Evolutionary conservation across 1,140 invertebrate species (phyloP).

Genomic region (Conus betulinus): DNA sequence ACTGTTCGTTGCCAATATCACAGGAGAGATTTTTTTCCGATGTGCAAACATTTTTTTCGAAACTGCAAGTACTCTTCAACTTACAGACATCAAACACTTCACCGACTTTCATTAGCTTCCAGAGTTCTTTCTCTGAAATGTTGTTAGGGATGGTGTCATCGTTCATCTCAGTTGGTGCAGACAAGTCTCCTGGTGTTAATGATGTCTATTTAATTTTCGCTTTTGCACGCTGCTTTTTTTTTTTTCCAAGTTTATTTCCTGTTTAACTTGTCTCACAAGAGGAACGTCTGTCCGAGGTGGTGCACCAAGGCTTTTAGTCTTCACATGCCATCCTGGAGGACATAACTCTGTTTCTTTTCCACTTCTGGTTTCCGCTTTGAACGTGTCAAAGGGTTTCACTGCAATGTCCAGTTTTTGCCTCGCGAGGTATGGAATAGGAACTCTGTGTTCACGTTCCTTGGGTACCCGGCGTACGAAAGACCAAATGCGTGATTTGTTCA

Average conservation of each 20-base stretch:
- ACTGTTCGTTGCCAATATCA: not conserved
- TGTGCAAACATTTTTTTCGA: conserved; percentile 19
- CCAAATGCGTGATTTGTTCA: not conserved
- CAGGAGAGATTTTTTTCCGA: not conserved
- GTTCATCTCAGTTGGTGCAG: not conserved
- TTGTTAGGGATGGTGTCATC: not conserved
- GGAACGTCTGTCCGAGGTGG: not conserved
- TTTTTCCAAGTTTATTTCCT: not conserved
- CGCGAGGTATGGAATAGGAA: not conserved
- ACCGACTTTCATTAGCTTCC: not conserved
- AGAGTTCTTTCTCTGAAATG: not conserved
- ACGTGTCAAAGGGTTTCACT: not conserved
- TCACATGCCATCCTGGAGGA: no score
- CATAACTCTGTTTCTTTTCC: not conserved
- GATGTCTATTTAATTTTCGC: not conserved
- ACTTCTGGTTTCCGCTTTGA: not conserved
- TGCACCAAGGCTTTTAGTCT: no score
- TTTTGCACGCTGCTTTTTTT: not conserved
- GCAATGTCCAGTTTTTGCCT: not conserved
- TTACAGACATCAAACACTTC: conserved; percentile 8
- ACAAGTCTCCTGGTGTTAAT: not conserved
- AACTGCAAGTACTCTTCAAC: conserved; percentile 30
- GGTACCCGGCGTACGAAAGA: conserved; percentile 1
- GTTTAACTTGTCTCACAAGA: not conserved
- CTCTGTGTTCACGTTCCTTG: not conserved